Evolutionary conservation across 2,797 vertebrate genomes (phyloP), one percentile per base, ranked within the genome.

Genomic region (Rhinichthys osculus): DNA sequence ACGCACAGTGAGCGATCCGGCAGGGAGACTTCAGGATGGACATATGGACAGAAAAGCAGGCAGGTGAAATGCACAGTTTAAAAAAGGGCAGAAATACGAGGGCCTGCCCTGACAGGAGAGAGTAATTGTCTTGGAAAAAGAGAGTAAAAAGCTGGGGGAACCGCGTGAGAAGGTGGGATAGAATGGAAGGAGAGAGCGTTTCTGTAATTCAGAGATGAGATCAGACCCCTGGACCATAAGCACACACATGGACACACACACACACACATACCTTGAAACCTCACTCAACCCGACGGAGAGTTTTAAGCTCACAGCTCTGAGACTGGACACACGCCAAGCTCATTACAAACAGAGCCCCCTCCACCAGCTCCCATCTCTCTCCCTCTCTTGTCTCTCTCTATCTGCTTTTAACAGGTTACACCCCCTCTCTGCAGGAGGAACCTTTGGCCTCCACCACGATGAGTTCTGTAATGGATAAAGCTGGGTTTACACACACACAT

Each of bases 321-420:
- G 79, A 85, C 87, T 88, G 83, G 87, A 88, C 87, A 88, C 73
- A 85, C 27, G 83, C 87, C 87, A 88, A 85, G 81, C 83, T 88
- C 87, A 88, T 88, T 88, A 88, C 82, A 84, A 67, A 67, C 86
- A 87, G 54, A 84, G 69, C 76, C 57, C 78, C 52, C 54, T 66
- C 38, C 30, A 47, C 72, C 73, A 82, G 50, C 73, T 54, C n/a
- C 54, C 59, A 30, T 80, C 54, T 73, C 83, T 79, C 67, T 70
- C 84, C 10, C 70, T 74, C 82, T 87, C 83, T 84, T 83, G 70
- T 87, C 86, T 84, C 44, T 81, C 69, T 82, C 83, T 88, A 52
- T 79, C 87, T 85, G 87, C 83, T 88, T 88, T 88, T 88, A 88
- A 88, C 83, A 85, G 87, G 83, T 88, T 88, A 88, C 87, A 85